Evolutionary conservation across 2,888 invertebrate genomes (phyloP), one percentile per base, ranked within the genome.

Genomic region (Maniola hyperantus): DNA sequence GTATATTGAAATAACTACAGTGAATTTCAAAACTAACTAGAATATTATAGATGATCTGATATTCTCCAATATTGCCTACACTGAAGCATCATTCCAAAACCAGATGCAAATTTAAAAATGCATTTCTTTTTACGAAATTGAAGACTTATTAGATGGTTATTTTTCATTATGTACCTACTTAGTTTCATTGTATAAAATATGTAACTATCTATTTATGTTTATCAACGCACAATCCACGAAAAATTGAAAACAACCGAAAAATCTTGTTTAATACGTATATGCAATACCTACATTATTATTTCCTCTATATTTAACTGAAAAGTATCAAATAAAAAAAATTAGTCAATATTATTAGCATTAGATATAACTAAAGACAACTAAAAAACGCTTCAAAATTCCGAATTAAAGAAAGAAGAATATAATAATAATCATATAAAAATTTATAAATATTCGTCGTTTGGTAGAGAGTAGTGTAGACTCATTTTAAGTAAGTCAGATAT

Each of bases 371-470:
- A 53, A 2, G 18, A 55, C 20, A 18, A 55, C 39, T 55, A 55
- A 18, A 26, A 58, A 58, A 48, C 59, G 59, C 59, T 59, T 59
- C 46, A 44, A 46, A 59, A 59, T 59, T 59, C 59, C 59, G 59
- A 59, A 59, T 59, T 59, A 48, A 58, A 11, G 46, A 59, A 34
- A 34, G 48, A 18, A 33, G 15, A 46, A 46, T 26, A 46, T 33
- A 18, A 13, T 2, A 2, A 10, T 42, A 44, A 26, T 42, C 42
- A 11, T 44, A n/a, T 46, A n/a, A 46, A 26, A 26, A 18, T 13
- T 48, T 51, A 26, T 51, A 50, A 50, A 42, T 55, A 15, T 20
- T 42, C 20, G 5, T 20, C 39, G 4, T 39, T 57, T 39, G 18
- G 42, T 57, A 42, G 20, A 13, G 20, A 7, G 20, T 39, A 57